Conservation (phyloP, 92 coral and sea anemone species). For the Phenganax marumi region DNA sequence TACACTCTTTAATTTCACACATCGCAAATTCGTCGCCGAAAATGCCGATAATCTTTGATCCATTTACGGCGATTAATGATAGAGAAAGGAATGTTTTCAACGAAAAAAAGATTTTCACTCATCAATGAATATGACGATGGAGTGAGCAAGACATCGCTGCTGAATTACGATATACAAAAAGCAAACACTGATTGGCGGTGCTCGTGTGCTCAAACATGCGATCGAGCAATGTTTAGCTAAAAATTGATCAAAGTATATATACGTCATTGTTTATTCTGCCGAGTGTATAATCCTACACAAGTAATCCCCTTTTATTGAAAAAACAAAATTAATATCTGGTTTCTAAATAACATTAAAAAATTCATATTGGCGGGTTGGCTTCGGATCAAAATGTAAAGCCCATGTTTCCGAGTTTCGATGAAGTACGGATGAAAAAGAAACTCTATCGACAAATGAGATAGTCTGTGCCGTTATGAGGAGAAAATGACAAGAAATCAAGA, state of each 20-base stretch:
- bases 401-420: background rate
- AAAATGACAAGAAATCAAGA: background rate
- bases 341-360: background rate
- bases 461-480: background rate
- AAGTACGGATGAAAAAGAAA: background rate
- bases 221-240: background rate
- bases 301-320: constrained; percentile 5
- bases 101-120: too few species aligned
- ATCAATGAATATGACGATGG: too few species aligned
- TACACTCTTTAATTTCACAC: too few species aligned
- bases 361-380: constrained; percentile 11
- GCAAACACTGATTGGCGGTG: too few species aligned
- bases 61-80: too few species aligned
- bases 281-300: constrained; percentile 3
- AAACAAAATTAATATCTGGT: constrained; percentile 7
- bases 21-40: too few species aligned
- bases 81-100: too few species aligned
- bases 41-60: too few species aligned
- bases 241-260: background rate
- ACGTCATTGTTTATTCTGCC: constrained; percentile 14
- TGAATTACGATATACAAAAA: too few species aligned
- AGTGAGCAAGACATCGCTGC: too few species aligned
- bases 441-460: background rate
- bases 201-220: too few species aligned
- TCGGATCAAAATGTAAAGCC: background rate